phyloP scores from a whole-genome alignment of 2,888 invertebrate species.

The Erannis defoliaria region DNA sequence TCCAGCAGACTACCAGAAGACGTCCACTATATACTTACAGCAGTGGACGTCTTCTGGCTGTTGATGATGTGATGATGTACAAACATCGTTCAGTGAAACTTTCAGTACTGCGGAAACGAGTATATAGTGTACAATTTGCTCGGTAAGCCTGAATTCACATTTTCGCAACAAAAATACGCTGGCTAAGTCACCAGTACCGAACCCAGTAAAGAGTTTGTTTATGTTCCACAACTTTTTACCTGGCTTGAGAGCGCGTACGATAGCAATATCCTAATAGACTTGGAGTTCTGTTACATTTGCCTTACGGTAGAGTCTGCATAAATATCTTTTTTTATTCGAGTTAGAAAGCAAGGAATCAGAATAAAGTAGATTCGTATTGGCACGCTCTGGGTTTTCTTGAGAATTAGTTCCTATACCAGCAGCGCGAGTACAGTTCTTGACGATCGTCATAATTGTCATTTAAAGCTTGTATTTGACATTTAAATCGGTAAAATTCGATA shows the following conservation, averaged over 20 bases:
- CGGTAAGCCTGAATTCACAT: conserved; percentile 15
- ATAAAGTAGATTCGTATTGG: no score
- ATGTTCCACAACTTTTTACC: conserved; percentile 14
- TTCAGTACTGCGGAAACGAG: background rate
- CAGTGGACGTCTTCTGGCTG: no score
- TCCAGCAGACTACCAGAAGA: no score
- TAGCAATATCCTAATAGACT: conserved; percentile 2
- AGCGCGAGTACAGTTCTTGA: no score
- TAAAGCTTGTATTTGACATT: no score
- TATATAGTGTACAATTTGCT: background rate
- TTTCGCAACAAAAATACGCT: conserved; percentile 11
- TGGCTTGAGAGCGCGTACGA: background rate
- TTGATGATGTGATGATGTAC: no score
- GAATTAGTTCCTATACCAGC: no score
- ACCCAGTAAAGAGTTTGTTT: conserved; percentile 17
- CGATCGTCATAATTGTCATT: no score
- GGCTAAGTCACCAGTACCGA: background rate
- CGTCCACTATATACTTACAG: no score
- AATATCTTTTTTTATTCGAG: background rate
- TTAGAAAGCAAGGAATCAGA: no score
- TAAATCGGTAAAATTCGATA: no score
- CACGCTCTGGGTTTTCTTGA: no score
- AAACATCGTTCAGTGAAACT: background rate
- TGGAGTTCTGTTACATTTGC: conserved; percentile 2
- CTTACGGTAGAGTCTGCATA: background rate